Conservation (phyloP, 2,113 vertebrate species). For the Monopterus albus region DNA sequence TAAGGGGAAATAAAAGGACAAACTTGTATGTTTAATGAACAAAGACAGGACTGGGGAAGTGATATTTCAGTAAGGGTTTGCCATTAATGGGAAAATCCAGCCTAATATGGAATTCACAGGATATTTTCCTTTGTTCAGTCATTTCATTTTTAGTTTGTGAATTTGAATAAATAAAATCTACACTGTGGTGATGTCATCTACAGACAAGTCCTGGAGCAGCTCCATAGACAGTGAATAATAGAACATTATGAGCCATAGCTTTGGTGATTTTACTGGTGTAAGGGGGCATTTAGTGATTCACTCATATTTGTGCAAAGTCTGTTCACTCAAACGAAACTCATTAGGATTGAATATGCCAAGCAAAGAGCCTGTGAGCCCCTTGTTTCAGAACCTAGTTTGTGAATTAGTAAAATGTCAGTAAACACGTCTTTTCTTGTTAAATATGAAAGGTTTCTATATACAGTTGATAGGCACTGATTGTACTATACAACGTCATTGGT, state of each 20-base stretch:
- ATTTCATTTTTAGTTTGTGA: constrained; percentile 24
- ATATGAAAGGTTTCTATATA: no score
- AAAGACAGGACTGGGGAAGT: no score
- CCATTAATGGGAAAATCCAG: no score
- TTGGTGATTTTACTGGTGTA: constrained; percentile 49
- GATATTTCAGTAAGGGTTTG: no score
- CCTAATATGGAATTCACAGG: neutral
- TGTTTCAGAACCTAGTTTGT: neutral
- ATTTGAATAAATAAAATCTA: constrained; percentile 27
- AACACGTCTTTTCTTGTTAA: no score
- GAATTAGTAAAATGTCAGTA: neutral
- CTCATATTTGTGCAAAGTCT: constrained; percentile 12
- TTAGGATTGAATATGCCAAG: constrained; percentile 20
- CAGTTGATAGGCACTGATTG: no score
- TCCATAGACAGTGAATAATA: constrained; percentile 61
- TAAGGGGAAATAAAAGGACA: neutral
- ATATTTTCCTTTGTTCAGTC: neutral
- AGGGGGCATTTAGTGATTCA: constrained; percentile 56
- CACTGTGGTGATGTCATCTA: constrained; percentile 45
- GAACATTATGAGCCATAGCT: constrained; percentile 48
- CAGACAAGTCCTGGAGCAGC: constrained; percentile 46
- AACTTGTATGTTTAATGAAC: neutral
- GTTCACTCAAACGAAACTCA: constrained; percentile 7
- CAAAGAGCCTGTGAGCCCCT: neutral
- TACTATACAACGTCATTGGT: no score